Evolutionary conservation across 2,888 invertebrate genomes (phyloP), one percentile per base, ranked within the genome.

Genomic region (Sinelater perroti): DNA sequence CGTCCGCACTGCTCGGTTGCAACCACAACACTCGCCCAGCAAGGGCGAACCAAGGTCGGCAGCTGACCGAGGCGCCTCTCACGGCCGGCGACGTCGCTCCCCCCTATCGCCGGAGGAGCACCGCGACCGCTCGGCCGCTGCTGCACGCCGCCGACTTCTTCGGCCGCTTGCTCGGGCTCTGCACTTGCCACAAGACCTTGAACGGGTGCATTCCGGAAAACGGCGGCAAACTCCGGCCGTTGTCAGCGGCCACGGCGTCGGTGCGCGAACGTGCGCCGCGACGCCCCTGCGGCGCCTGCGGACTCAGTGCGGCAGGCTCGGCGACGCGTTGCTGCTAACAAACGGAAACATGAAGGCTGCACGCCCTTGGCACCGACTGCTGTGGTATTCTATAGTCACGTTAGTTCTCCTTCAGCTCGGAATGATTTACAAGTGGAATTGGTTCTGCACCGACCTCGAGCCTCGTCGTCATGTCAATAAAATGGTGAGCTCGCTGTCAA

Each of bases 381-480:
- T 57, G 17, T 46, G 20, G 18, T 57, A 51, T 13, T 14, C 52
- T 7, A 31, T 38, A 8, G 26, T 52, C 7, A 13, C 21, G 2
- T 46, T 57, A 33, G 16, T 46, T 13, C n/a, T 57, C 4, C 17
- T 40, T n/a, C 57, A 57, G 42, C 30, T 57, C 30, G 31, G 45
- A 16, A 24, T 57, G 16, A 38, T 57, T 30, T 57, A 52, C 24
- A 57, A 82, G 72, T 84, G 84, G 83, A 83, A 82, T 56, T 73
- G 85, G 40, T 74, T 85, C 68, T 86, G 86, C 71, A 80, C 82
- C 18, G 83, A 83, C 72, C 74, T 83, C 42, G 82, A 83, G 68
- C 81, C 84, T n/a, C 81, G 81, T 75, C 76, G 79, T 47, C 82
- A 84, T 70, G 79, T 85, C 55, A 80, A 82, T 61, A 78, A 76